These are phyloP conservation scores for Sebastes oblongus DNA, from an alignment of 2,797 vertebrate genomes.

Conservation along the genomic window DNA sequence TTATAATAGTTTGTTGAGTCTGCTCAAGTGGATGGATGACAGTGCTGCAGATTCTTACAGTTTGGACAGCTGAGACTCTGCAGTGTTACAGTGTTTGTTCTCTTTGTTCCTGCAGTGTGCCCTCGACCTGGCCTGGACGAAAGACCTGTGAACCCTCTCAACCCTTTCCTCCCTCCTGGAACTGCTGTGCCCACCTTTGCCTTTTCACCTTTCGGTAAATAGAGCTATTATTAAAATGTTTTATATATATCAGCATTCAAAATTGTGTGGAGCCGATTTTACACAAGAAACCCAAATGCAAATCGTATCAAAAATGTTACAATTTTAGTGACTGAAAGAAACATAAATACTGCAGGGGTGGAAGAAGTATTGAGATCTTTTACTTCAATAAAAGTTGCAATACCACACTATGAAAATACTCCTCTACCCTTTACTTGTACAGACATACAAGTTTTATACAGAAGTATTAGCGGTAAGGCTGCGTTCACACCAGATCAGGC, in stretches of 20 bases:
- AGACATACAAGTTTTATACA: neutral
- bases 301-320: neutral
- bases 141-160: constrained; percentile 42
- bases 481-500: too few relatives aligned
- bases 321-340: neutral
- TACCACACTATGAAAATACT: neutral
- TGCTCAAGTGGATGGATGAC: neutral
- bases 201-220: constrained; percentile 74
- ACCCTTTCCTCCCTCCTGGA: constrained; percentile 64
- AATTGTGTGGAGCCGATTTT: neutral
- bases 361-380: neutral
- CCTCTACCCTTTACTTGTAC: neutral
- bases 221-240: neutral
- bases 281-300: neutral
- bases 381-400: neutral
- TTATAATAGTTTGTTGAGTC: constrained; percentile 27
- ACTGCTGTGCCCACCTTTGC: constrained; percentile 47
- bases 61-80: neutral
- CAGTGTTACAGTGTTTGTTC: constrained; percentile 1
- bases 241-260: neutral
- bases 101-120: constrained; percentile 41
- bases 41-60: constrained; percentile 1
- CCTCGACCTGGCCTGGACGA: constrained; percentile 44
- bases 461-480: neutral
- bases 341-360: neutral